Conservation (phyloP, 2,888 invertebrate species). For the Bombyx huttoni region DNA sequence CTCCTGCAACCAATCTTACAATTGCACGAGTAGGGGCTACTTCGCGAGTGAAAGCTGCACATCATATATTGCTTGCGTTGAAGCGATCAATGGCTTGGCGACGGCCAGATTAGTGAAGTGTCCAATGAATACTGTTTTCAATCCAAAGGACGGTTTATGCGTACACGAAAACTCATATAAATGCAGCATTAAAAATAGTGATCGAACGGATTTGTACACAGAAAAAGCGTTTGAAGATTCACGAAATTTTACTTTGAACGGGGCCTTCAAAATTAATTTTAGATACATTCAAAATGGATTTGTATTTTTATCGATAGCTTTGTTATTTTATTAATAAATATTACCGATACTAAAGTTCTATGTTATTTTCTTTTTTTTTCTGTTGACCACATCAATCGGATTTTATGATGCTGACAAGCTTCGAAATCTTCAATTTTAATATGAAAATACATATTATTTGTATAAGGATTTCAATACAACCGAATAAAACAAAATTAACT, state of each 20-base stretch:
- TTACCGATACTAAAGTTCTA: background rate
- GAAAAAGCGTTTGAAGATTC: background rate
- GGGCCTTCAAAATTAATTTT: background rate
- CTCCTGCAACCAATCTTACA: constrained; percentile 31
- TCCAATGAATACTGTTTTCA: constrained; percentile 27
- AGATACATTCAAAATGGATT: background rate
- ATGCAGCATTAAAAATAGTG: constrained; percentile 14
- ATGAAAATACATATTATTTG: too few species aligned
- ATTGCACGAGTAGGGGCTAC: constrained; percentile 31
- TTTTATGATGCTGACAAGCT: too few species aligned
- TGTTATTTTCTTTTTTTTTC: too few species aligned
- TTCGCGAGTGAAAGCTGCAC: constrained; percentile 27
- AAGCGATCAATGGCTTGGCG: constrained; percentile 28
- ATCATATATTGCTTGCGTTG: constrained; percentile 37
- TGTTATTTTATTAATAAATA: background rate
- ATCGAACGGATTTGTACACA: background rate
- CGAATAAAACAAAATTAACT: too few species aligned
- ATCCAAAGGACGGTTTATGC: constrained; percentile 21
- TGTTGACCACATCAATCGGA: too few species aligned
- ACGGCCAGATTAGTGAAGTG: constrained; percentile 40
- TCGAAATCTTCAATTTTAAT: too few species aligned
- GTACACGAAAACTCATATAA: constrained; percentile 24
- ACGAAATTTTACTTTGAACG: background rate
- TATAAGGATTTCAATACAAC: too few species aligned
- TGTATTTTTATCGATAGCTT: background rate